Base-by-base conservation (phyloP, 2,797 vertebrate genomes). In the Eurystomus glaucurus region DNA sequence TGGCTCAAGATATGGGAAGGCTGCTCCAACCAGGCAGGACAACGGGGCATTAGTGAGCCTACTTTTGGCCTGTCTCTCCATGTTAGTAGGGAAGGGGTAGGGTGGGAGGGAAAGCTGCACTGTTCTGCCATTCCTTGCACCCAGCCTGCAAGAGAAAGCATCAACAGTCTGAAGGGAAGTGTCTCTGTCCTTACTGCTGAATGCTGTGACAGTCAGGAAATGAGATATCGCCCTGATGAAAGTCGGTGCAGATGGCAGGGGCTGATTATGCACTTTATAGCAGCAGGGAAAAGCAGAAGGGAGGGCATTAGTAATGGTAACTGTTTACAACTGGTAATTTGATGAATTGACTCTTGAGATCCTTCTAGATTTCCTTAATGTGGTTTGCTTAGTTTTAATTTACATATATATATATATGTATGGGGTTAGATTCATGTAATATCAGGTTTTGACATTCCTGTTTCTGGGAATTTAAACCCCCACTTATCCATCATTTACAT, bases 251-350 rank as follows among this genome's bases (percentile, higher is more conserved):
- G 68, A 69, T 37, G 75, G 79, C 72, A 66, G 60, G 3, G 71
- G 20, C 28, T 85, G 31, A 31, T 83, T 13, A 58, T 31, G 29
- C 17, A 25, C 28, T 57, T 82, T 29, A 14, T 29, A 76, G 50
- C 62, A 85, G 50, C 54, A 57, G 58, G 39, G 41, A 75, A 88
- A 79, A 72, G 35, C 65, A 91, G 54, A 85, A 90, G 41, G n/a
- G 45, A 80, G 41, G 9, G 19, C 15, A 37, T 79, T 45, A 79
- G 9, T 41, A 60, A 41, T 39, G 16, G 45, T 45, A 85, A 71
- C 23, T 79, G 9, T 37, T 43, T 1, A 1, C 25, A 70, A 58
- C 39, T 51, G 17, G 31, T 64, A 90, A 88, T 90, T 43, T 50
- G 51, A 60, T 60, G 18, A 96, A 51, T 23, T 39, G 26, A 48